Evolutionary conservation across 2,888 invertebrate genomes (phyloP), one percentile per base, ranked within the genome.

Genomic region (Achlya flavicornis): DNA sequence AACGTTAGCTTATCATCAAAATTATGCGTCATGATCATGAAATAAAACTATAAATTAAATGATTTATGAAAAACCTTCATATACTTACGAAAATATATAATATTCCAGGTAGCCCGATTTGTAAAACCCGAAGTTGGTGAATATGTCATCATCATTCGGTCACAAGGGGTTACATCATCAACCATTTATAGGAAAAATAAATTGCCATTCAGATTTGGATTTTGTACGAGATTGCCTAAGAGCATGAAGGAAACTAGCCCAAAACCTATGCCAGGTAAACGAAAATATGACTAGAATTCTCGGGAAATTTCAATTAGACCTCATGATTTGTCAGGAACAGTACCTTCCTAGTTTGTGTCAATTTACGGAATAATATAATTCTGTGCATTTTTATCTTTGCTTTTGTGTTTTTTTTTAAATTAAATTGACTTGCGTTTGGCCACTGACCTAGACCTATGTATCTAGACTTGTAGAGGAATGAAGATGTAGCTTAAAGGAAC

Each of bases 231-330:
- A 66, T 33, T 65, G 6, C 87, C 90, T 0, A 79, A 80, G 59
- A 85, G 68, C 53, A 68, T 91, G n/a, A 74, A 63, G 3, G 92
- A 92, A 76, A 91, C 92, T 0, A 84, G 83, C 46, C 26, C 53
- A 4, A 75, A 76, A 58, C 93, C 93, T 1, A 68, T 91, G 60
- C 84, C 91, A 79, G 90, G 93, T 91, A 81, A 72, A 57, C 61
- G n/a, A 16, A 35, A 43, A 16, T 41, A 61, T 65, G 64, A 11
- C 66, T 71, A 63, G 63, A 57, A 41, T 57, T 35, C 41, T 7
- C 4, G 35, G 1, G 12, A 14, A 35, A 16, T 10, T 16, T 48
- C n/a, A 3, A 61, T 35, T 7, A 6, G 35, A 35, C 35, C 35
- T 7, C 35, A 4, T 35, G 35, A 35, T 35, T 35, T 16, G 11